These are phyloP conservation scores for Spodoptera frugiperda DNA, from an alignment of 1,140 invertebrate genomes.

Conservation along the genomic window DNA sequence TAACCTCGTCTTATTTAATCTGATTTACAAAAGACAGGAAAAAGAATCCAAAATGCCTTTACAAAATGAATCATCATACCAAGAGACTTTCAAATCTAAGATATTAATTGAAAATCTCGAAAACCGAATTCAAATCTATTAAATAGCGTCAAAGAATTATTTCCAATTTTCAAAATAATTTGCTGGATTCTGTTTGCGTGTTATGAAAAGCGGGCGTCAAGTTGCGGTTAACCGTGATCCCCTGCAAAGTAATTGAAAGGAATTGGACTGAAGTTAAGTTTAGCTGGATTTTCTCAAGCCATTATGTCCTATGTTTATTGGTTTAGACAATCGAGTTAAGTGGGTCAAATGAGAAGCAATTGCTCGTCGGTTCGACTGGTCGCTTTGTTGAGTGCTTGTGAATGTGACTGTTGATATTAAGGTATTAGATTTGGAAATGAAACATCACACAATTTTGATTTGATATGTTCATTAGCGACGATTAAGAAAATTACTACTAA, in stretches of 20 bases:
- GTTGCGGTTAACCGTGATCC: conserved; percentile 29
- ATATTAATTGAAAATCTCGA: too few relatives aligned
- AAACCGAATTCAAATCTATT: not conserved
- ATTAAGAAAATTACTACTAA: too few relatives aligned
- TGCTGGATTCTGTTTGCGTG: not conserved
- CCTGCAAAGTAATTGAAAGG: conserved; percentile 7
- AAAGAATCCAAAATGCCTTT: too few relatives aligned
- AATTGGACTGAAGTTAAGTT: conserved; percentile 13
- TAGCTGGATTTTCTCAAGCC: not conserved
- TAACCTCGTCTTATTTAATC: too few relatives aligned
- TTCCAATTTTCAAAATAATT: not conserved
- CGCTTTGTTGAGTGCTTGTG: too few relatives aligned
- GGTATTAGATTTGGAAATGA: too few relatives aligned
- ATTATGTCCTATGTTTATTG: conserved; percentile 6
- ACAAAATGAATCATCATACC: too few relatives aligned
- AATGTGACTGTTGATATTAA: too few relatives aligned
- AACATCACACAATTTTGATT: too few relatives aligned
- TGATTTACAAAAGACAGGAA: too few relatives aligned
- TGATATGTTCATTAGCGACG: too few relatives aligned
- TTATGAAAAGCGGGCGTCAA: not conserved
- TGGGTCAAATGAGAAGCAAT: conserved; percentile 19
- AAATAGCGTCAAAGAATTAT: not conserved
- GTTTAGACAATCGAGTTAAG: not conserved
- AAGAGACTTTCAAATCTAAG: too few relatives aligned
- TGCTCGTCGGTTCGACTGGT: not conserved